phyloP scores from a whole-genome alignment of 1,140 invertebrate species.

The Drosophila pseudoananassae region DNA sequence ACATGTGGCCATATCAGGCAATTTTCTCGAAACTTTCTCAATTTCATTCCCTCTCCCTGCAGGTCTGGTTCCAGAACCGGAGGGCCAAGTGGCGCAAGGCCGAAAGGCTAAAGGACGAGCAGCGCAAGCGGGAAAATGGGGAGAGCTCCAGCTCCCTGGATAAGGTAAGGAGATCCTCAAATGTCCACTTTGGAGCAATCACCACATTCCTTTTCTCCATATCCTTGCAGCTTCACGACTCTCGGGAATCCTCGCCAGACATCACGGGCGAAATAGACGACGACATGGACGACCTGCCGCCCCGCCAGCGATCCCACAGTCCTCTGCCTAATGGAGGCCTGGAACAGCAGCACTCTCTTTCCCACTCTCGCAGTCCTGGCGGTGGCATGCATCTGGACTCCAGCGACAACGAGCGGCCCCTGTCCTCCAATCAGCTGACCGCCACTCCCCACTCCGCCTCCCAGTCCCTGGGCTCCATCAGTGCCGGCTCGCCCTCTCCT shows the following conservation, averaged over 20 bases:
- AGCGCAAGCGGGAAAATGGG: slow-evolving; percentile 91
- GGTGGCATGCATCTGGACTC: slow-evolving; percentile 69
- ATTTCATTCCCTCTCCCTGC: slow-evolving; percentile 24
- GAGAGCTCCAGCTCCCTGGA: slow-evolving; percentile 86
- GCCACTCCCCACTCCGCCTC: slow-evolving; percentile 76
- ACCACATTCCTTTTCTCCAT: neutral
- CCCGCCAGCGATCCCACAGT: slow-evolving; percentile 74
- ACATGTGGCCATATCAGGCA: slow-evolving; percentile 57
- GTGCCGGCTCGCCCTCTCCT: slow-evolving; percentile 78
- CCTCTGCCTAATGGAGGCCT: slow-evolving; percentile 62
- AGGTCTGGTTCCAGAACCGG: slow-evolving; percentile 98
- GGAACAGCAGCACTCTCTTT: slow-evolving; percentile 53
- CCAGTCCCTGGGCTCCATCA: slow-evolving; percentile 82
- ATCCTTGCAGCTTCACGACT: slow-evolving; percentile 66
- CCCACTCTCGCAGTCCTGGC: slow-evolving; percentile 66
- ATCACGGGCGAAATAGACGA: slow-evolving; percentile 83
- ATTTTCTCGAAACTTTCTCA: slow-evolving; percentile 65
- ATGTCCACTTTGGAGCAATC: neutral
- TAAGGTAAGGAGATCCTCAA: slow-evolving; percentile 55
- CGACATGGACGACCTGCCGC: slow-evolving; percentile 73
- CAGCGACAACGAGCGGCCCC: slow-evolving; percentile 78
- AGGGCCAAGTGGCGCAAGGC: slow-evolving; percentile 97
- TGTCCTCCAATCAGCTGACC: slow-evolving; percentile 78
- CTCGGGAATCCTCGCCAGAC: slow-evolving; percentile 83
- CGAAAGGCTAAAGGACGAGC: slow-evolving; percentile 95